Evolutionary conservation across 2,888 invertebrate species (phyloP).

Genomic region (Kuschelorhynchus macadamiae): DNA sequence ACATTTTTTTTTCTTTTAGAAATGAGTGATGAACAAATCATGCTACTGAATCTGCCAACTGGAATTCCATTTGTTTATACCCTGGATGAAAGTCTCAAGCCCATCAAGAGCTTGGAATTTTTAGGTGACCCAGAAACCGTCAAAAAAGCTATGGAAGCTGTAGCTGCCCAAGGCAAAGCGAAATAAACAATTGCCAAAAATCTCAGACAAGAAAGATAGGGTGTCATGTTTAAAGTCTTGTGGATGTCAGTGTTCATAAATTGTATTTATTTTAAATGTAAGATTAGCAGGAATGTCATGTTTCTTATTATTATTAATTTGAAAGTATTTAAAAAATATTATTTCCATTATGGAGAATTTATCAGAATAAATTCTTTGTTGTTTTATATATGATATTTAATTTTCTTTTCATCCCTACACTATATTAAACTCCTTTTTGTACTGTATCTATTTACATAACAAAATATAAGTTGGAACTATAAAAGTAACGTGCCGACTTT

Average conservation of each 20-base stretch:
- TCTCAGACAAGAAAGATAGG: not conserved
- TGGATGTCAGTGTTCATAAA: slow-evolving; percentile 2
- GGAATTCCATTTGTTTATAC: slow-evolving; percentile 87
- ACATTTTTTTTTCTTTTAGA: slow-evolving; percentile 66
- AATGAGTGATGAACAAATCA: slow-evolving; percentile 80
- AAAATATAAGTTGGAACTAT: too few species aligned
- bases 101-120: slow-evolving; percentile 80
- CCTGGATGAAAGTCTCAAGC: slow-evolving; percentile 78
- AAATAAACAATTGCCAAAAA: slow-evolving; percentile 70
- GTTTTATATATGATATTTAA: too few species aligned
- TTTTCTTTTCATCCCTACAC: too few species aligned
- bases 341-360: too few species aligned
- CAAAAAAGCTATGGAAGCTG: slow-evolving; percentile 81
- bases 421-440: too few species aligned
- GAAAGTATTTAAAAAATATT: too few species aligned
- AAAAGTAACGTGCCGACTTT: too few species aligned
- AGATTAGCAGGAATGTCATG: not conserved
- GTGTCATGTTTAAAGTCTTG: slow-evolving; percentile 14
- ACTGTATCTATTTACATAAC: too few species aligned
- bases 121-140: slow-evolving; percentile 86
- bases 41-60: slow-evolving; percentile 83
- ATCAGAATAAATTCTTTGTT: too few species aligned
- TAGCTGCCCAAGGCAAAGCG: slow-evolving; percentile 84
- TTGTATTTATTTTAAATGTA: not conserved
- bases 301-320: too few species aligned